Conservation (phyloP, 2,888 invertebrate species). For the Acronicta leporina region DNA sequence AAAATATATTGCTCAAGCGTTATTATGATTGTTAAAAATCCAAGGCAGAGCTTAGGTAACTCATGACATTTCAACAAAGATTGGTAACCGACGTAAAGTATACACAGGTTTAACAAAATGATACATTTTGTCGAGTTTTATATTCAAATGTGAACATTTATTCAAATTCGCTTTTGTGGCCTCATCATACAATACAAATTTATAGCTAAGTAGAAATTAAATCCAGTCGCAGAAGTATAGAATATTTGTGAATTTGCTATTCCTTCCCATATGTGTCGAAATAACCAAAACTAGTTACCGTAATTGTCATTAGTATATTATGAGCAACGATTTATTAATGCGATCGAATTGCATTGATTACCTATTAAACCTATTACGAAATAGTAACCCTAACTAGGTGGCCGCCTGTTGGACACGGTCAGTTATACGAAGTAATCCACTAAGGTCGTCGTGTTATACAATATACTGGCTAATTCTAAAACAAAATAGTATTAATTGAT, state of each 20-base stretch:
- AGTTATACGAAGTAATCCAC: slow-evolving; percentile 76
- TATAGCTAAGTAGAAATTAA: slow-evolving; percentile 3
- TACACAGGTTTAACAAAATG: slow-evolving; percentile 17
- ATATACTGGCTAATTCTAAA: slow-evolving; percentile 38
- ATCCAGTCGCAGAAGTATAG: slow-evolving; percentile 2
- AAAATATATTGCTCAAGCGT: slow-evolving; percentile 32
- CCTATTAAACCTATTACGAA: slow-evolving; percentile 75
- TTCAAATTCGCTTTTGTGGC: slow-evolving; percentile 22
- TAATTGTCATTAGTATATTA: slow-evolving; percentile 36
- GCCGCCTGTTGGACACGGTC: slow-evolving; percentile 68
- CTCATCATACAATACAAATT: no score
- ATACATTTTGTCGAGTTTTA: slow-evolving; percentile 20
- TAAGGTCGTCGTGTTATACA: slow-evolving; percentile 75
- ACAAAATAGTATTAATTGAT: slow-evolving; percentile 38
- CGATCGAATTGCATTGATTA: slow-evolving; percentile 65
- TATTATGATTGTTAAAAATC: slow-evolving; percentile 36
- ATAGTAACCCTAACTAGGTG: slow-evolving; percentile 61
- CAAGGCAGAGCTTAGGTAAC: slow-evolving; percentile 38
- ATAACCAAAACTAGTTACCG: slow-evolving; percentile 17
- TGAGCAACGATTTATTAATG: slow-evolving; percentile 70
- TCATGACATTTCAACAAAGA: slow-evolving; percentile 34
- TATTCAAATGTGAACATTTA: slow-evolving; percentile 43
- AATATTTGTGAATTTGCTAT: neutral
- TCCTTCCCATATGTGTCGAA: slow-evolving; percentile 19
- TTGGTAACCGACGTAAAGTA: slow-evolving; percentile 35